Evolutionary conservation across 2,797 vertebrate genomes (phyloP), one percentile per base, ranked within the genome.

Genomic region (Cetoscarus ocellatus): DNA sequence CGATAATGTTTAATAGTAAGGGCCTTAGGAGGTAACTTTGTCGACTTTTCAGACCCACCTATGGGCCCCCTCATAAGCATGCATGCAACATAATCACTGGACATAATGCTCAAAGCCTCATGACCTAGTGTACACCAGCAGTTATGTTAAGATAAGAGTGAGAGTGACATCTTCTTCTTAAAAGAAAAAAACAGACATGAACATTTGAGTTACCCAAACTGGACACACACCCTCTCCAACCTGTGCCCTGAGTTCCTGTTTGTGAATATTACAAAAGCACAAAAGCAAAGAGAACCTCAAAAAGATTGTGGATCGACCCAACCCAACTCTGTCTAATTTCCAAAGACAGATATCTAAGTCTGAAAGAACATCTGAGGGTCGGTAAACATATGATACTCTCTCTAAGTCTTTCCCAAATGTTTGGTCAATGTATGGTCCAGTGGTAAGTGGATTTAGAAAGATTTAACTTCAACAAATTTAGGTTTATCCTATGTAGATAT

Each of bases 391-490:
- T 36, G 8, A 61, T 3, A 3, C 7, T 18, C 18, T 17, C 19
- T 17, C 11, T 42, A 36, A 50, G 17, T 36, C 8, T 47, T n/a
- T 12, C 3, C 4, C 50, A 62, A 66, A 81, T 65, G 15, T 81
- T 86, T 79, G 55, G 3, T 69, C 50, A 57, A 11, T 40, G 36
- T 43, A n/a, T 60, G 44, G 8, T 44, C 0, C 9, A 57, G 7
- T 54, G 13, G 61, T 36, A 52, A 17, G 13, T 49, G 15, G 0
- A 70, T 72, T 42, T 49, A 70, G 13, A 6, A 14, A 35, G 14
- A 51, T 52, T 51, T 54, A 11, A 50, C 5, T 52, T 51, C 50
- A 11, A 50, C 5, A 6, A 6, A 60, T 44, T 60, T 52, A 10
- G 14, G 27, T 6, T n/a, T 10, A 8, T 14, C 58, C 54, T 61